Base-by-base conservation (phyloP, 2,888 invertebrate species). In the Branchellion lobata region DNA sequence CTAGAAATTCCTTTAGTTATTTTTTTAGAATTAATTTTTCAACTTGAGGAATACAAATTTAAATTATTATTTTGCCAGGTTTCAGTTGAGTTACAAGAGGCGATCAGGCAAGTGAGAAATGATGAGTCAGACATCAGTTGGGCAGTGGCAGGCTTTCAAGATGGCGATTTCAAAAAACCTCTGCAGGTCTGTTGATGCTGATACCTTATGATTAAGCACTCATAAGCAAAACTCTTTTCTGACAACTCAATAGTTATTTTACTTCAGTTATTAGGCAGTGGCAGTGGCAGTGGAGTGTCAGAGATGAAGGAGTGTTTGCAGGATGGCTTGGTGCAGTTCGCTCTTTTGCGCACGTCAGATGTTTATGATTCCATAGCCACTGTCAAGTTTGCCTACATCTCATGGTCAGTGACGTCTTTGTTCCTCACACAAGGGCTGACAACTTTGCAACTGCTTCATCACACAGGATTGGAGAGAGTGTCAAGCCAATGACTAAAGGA, bases 381-480 rank as follows among this genome's bases (percentile, higher is more conserved):
- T 1, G 86, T 86, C 77, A 87, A 87, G 81, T 87, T 87, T 85
- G 86, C 86, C 72, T 86, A 84, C 80, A 85, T 87, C 57, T 83
- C 83, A 5, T 87, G 86, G 87, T 86, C 82, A 81, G 86, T n/a
- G n/a, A n/a, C n/a, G n/a, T n/a, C n/a, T n/a, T n/a, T n/a, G n/a
- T n/a, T n/a, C n/a, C n/a, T 83, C 5, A n/a, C n/a, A n/a, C n/a
- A n/a, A n/a, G n/a, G n/a, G n/a, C n/a, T n/a, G n/a, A n/a, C n/a
- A n/a, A n/a, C n/a, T n/a, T n/a, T n/a, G n/a, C n/a, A n/a, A n/a
- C n/a, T n/a, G n/a, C n/a, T n/a, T n/a, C n/a, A n/a, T n/a, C n/a
- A n/a, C 24, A 3, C 82, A 86, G 86, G 86, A 84, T 86, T 40
- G 86, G 86, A n/a, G 83, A 83, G 1, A 81, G 80, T 34, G 85